Percentiles rank a stretch among this genome's conserved stretches.
These are phyloP conservation scores for Anabacerthia variegaticeps DNA, from an alignment of 2,797 vertebrate species.

Conservation along the genomic window DNA sequence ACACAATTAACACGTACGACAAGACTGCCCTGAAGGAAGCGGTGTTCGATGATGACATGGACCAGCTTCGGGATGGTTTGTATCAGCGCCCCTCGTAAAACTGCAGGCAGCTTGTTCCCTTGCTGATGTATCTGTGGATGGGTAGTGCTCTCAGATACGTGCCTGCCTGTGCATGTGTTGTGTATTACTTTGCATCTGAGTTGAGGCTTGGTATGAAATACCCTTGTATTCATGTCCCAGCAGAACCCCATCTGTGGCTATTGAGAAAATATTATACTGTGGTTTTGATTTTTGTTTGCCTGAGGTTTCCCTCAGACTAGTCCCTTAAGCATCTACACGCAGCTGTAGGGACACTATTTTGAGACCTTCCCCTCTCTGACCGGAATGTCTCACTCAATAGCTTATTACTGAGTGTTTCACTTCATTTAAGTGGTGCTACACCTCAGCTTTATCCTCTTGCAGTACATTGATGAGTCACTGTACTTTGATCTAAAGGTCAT, in stretches of 20 bases:
- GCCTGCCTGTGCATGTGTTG: not conserved
- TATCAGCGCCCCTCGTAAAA: not conserved
- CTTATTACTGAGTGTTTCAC: not conserved
- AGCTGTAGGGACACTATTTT: not conserved
- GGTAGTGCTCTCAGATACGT: not conserved
- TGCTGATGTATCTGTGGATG: not conserved
- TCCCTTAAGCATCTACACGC: not conserved
- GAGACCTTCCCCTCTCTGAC: not conserved
- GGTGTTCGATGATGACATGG: conserved; percentile 96
- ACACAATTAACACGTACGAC: conserved; percentile 91
- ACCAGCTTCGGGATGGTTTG: conserved; percentile 95
- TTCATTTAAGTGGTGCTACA: not conserved
- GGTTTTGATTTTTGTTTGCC: not conserved
- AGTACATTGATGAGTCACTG: conserved; percentile 13
- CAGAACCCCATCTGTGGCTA: not conserved
- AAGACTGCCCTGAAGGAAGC: conserved; percentile 97
- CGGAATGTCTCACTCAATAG: not conserved
- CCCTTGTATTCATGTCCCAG: not conserved
- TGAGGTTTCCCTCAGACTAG: not conserved
- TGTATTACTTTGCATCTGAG: not conserved
- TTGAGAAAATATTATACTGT: not conserved
- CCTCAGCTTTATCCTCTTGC: conserved; percentile 1
- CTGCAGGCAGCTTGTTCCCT: not conserved
- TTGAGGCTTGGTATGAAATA: not conserved
- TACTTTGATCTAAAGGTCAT: conserved; percentile 22